Evolutionary conservation across 2,113 vertebrate genomes (phyloP).

Genomic region (Canis aureus): DNA sequence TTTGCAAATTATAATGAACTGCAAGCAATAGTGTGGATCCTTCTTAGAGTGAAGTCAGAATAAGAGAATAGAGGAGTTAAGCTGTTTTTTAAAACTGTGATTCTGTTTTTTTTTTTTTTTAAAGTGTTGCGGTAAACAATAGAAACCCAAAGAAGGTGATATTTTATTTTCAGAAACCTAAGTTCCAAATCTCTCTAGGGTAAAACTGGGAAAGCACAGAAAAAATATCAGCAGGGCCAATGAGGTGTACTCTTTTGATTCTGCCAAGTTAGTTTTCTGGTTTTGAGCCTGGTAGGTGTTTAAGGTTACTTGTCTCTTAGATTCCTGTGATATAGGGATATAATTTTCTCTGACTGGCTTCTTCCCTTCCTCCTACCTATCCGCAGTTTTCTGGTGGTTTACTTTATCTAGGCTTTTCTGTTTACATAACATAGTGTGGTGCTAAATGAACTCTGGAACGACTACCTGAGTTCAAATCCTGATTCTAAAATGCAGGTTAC

Average conservation of each 20-base stretch:
- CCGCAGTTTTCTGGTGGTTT: neutral
- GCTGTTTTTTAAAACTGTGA: neutral
- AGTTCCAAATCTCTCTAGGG: neutral
- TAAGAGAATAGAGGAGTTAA: conserved; percentile 23
- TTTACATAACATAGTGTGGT: neutral
- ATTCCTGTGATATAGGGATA: neutral
- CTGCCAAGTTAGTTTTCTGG: neutral
- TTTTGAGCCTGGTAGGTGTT: neutral
- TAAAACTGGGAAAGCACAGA: neutral
- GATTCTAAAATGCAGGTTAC: neutral
- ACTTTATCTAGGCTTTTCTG: neutral
- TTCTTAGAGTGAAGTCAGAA: conserved; percentile 61
- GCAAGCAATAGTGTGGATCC: conserved; percentile 21
- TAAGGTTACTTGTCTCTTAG: neutral
- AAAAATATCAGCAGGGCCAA: neutral
- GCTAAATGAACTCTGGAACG: neutral
- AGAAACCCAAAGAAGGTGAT: conserved; percentile 20
- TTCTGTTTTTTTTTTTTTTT: neutral
- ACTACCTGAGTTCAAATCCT: neutral
- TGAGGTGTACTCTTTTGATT: neutral
- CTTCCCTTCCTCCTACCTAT: neutral
- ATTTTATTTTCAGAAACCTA: neutral
- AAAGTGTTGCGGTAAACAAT: conserved; percentile 19
- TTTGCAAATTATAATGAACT: conserved; percentile 77
- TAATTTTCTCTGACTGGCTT: neutral